Percentiles rank a stretch among this genome's conserved stretches.
phyloP scores from a whole-genome alignment of 2,888 invertebrate genomes.

The Anoncus sp. region DNA sequence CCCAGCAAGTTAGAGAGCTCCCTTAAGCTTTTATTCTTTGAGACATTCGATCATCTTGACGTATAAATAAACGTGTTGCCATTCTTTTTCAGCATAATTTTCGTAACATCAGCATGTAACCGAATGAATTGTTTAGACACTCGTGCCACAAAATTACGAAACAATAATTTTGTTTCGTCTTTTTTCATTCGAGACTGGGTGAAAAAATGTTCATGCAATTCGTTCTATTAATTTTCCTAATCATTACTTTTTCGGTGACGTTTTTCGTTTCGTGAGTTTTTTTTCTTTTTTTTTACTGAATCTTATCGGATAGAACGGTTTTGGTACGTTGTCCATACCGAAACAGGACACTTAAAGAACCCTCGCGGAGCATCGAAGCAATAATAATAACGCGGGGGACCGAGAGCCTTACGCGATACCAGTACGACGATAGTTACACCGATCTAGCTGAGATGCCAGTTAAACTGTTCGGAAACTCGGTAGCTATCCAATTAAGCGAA shows the following conservation, averaged over 20 bases:
- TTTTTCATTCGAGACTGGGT: no score
- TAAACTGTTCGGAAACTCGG: constrained; percentile 83
- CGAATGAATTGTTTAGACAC: no score
- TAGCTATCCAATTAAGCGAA: constrained; percentile 82
- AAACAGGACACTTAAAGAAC: constrained; percentile 55
- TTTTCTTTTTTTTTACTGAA: constrained; percentile 24
- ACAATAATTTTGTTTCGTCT: no score
- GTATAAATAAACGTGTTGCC: no score
- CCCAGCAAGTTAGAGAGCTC: no score
- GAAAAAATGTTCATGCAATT: no score
- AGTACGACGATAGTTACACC: constrained; percentile 75
- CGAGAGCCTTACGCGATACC: constrained; percentile 69
- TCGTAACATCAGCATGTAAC: no score
- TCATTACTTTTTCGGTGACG: background rate
- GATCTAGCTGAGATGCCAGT: constrained; percentile 76
- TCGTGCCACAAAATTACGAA: no score
- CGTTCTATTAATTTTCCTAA: background rate
- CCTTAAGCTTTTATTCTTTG: no score
- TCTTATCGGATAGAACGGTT: constrained; percentile 3
- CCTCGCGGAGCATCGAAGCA: constrained; percentile 54
- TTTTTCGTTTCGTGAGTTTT: no score
- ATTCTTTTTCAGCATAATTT: no score
- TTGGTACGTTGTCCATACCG: constrained; percentile 61
- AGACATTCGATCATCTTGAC: no score
- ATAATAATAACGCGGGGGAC: constrained; percentile 73